A percentile compares a stretch with the other conserved stretches of the same genome.
Conservation (phyloP, 1,140 invertebrate genomes). For the Neodiprion lecontei region DNA sequence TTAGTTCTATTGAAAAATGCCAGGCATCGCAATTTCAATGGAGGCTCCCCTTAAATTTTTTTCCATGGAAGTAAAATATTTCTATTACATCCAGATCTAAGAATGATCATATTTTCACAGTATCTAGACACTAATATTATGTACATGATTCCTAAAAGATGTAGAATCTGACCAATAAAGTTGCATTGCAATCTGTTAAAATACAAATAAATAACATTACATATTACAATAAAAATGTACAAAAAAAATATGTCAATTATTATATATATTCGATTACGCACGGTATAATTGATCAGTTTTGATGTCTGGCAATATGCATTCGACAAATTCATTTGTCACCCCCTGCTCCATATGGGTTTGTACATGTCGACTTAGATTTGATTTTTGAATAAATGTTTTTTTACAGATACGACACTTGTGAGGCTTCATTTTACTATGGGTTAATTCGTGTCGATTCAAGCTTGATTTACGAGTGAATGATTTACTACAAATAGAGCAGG, state of each 20-base stretch:
- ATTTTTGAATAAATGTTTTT: constrained; percentile 49
- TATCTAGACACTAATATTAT: background rate
- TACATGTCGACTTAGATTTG: constrained; percentile 56
- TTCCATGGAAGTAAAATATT: too few species aligned
- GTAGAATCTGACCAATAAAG: background rate
- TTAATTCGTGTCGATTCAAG: constrained; percentile 72
- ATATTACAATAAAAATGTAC: background rate
- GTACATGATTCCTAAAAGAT: background rate
- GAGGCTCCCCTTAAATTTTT: too few species aligned
- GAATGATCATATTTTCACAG: background rate
- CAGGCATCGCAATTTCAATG: too few species aligned
- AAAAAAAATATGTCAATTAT: background rate
- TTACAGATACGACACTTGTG: constrained; percentile 71
- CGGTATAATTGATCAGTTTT: background rate
- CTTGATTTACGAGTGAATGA: constrained; percentile 62
- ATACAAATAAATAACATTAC: background rate
- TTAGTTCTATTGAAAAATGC: too few species aligned
- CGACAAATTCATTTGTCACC: background rate
- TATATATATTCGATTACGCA: background rate
- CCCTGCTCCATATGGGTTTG: constrained; percentile 41
- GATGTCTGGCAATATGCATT: background rate
- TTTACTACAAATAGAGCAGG: constrained; percentile 60
- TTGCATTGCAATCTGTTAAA: background rate
- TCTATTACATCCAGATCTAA: too few species aligned
- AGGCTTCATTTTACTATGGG: constrained; percentile 73